Evolutionary conservation across 2,113 vertebrate genomes (phyloP).

Genomic region (Gymnarchus niloticus): DNA sequence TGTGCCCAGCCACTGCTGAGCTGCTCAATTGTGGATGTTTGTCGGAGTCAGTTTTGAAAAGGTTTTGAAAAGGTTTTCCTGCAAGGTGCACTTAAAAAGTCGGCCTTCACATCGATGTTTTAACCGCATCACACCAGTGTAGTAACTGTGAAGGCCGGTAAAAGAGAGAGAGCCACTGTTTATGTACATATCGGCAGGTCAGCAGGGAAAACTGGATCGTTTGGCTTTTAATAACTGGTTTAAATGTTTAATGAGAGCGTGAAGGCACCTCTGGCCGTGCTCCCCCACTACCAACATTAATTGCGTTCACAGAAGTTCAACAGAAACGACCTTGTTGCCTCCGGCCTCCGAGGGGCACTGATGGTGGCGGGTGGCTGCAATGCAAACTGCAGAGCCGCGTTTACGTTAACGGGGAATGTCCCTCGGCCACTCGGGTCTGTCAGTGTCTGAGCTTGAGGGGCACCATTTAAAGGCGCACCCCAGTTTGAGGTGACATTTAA

Average conservation of each 20-base stretch:
- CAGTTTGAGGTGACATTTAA: background rate
- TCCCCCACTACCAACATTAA: constrained; percentile 40
- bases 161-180: constrained; percentile 52
- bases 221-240: constrained; percentile 61
- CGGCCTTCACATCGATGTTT: background rate
- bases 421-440: constrained; percentile 25
- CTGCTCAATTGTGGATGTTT: background rate
- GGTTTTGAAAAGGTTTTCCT: background rate
- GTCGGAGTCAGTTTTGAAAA: background rate
- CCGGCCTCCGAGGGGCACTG: background rate
- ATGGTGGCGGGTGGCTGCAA: background rate
- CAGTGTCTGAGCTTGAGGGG: constrained; percentile 17
- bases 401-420: constrained; percentile 27
- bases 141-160: background rate
- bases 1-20: no score
- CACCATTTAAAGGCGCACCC: background rate
- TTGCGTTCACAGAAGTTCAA: constrained; percentile 23
- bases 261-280: constrained; percentile 37
- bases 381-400: constrained; percentile 19
- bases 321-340: background rate
- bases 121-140: background rate
- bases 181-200: constrained; percentile 57
- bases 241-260: constrained; percentile 58
- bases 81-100: background rate
- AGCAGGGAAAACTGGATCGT: constrained; percentile 53